Base-by-base conservation (phyloP, 2,113 vertebrate species). In the Atractosteus spatula region DNA sequence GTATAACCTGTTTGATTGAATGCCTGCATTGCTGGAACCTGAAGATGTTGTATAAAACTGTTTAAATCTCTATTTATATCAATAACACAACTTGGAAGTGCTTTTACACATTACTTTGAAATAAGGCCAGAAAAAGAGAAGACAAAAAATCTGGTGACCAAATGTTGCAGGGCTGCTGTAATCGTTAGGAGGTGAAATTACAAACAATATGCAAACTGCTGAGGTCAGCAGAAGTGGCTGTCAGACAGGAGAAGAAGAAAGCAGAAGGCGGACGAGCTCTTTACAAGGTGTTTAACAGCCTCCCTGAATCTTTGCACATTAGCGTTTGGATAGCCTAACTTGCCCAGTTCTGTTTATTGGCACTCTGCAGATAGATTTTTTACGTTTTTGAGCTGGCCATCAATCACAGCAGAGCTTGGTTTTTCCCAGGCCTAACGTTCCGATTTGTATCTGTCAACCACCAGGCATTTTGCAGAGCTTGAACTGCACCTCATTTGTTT, bases 341-440 rank as follows among this genome's bases (percentile, higher is more conserved):
- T 80, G 81, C n/a, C 12, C 82, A 81, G 82, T 84, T 84, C 83
- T 89, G 86, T 91, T 92, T 91, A 84, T 83, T 89, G 84, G 90
- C 89, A 89, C 79, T 72, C 87, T 78, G 75, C 74, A 76, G 81
- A 83, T 81, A 89, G 82, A 89, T 89, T 88, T 83, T 81, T 47
- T 74, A 79, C 82, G 82, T 81, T 86, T 90, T 90, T 85, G 69
- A 83, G 79, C 76, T 68, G 71, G 79, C 84, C 83, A 80, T 89
- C 82, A 81, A 86, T 87, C 87, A 86, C 68, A 63, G 79, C 65
- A 68, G 80, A 75, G 79, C 72, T 76, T 66, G 80, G 78, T 82
- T 81, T 89, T 89, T 89, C 87, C 87, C 87, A 86, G 80, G 85
- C 71, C 76, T 63, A 78, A 51, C 10, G 47, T 51, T 51, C 47